Conservation (phyloP, 2,888 invertebrate species). For the Cremastobaeus sp. region DNA sequence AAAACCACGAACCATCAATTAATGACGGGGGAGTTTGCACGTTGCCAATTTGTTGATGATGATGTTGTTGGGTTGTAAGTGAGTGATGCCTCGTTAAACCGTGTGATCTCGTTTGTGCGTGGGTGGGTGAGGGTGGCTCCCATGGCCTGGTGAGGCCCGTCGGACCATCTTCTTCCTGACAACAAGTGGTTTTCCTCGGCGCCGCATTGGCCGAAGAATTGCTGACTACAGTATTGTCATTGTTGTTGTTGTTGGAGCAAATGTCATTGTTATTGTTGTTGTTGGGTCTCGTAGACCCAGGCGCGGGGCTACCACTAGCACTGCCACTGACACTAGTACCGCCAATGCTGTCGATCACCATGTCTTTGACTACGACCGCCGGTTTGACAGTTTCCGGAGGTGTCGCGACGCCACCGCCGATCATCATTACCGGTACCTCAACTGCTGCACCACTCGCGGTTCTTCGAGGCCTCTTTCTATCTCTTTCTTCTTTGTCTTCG, state of each 20-base stretch:
- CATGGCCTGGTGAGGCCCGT: constrained; percentile 73
- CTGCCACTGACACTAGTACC: constrained; percentile 76
- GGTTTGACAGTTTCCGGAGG: constrained; percentile 75
- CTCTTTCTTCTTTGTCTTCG: constrained; percentile 11
- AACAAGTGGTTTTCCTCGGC: constrained; percentile 69
- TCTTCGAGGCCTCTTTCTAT: constrained; percentile 13
- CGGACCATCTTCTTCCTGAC: constrained; percentile 71
- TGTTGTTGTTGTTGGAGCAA: constrained; percentile 63
- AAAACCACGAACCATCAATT: constrained; percentile 69
- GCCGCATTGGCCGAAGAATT: constrained; percentile 42
- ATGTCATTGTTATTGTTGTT: constrained; percentile 65
- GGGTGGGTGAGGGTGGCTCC: constrained; percentile 75
- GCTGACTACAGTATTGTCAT: constrained; percentile 55
- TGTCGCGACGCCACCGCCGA: constrained; percentile 75
- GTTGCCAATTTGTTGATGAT: constrained; percentile 71
- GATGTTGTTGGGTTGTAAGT: constrained; percentile 70
- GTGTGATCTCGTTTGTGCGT: constrained; percentile 70
- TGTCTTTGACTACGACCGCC: constrained; percentile 73
- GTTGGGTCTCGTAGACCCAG: constrained; percentile 68
- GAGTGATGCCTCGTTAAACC: constrained; percentile 66
- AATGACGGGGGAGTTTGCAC: constrained; percentile 68
- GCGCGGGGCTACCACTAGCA: constrained; percentile 76
- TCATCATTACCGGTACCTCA: constrained; percentile 75
- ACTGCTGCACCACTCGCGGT: constrained; percentile 49
- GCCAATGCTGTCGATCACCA: constrained; percentile 75